Conservation (phyloP, 2,888 invertebrate species). For the Digitonthophagus gazella region DNA sequence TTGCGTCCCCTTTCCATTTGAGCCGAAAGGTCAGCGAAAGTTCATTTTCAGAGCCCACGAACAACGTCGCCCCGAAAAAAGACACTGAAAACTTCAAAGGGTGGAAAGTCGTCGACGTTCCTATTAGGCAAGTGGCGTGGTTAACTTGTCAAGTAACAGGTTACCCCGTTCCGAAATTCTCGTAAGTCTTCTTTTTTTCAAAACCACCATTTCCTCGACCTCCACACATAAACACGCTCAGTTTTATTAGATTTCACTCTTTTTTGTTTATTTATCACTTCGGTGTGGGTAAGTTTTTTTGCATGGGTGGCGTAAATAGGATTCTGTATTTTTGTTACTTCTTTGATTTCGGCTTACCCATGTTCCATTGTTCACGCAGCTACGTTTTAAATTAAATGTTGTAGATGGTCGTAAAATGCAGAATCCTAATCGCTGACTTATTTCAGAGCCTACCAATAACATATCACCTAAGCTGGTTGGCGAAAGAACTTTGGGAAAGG, state of each 20-base stretch:
- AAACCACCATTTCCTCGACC: not conserved
- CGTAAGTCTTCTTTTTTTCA: slow-evolving; percentile 55
- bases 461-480: slow-evolving; percentile 52
- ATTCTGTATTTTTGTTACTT: slow-evolving; percentile 39
- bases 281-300: slow-evolving; percentile 8
- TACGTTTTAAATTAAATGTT: slow-evolving; percentile 8
- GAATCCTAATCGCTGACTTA: slow-evolving; percentile 44
- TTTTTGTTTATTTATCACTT: not conserved
- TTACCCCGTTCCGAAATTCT: slow-evolving; percentile 67
- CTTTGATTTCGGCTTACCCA: slow-evolving; percentile 24
- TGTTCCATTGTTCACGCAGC: slow-evolving; percentile 19
- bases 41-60: slow-evolving; percentile 56
- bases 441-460: slow-evolving; percentile 54
- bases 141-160: slow-evolving; percentile 69
- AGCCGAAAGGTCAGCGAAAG: not conserved
- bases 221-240: slow-evolving; percentile 2
- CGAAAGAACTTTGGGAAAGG: slow-evolving; percentile 58
- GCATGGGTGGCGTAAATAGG: slow-evolving; percentile 35
- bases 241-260: not conserved
- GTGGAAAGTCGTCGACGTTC: slow-evolving; percentile 61
- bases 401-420: slow-evolving; percentile 29
- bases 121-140: slow-evolving; percentile 56
- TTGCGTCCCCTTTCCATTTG: not conserved
- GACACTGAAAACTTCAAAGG: slow-evolving; percentile 56
- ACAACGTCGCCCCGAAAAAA: slow-evolving; percentile 63